phyloP scores from a whole-genome alignment of 2,113 vertebrate genomes.

The Thunnus thynnus region DNA sequence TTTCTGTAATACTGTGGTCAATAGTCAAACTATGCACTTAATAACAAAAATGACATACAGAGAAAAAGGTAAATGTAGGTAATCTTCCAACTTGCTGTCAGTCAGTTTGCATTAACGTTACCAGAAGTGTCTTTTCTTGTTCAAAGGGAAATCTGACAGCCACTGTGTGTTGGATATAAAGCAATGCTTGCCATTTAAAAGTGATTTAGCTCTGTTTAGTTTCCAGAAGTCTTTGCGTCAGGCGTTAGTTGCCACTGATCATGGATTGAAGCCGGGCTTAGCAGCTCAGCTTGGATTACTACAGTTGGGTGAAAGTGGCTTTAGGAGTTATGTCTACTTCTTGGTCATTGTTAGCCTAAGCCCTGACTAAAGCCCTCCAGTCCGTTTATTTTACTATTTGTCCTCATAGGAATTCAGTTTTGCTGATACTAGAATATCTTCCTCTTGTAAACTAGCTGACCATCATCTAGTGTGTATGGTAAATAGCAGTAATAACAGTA shows the following conservation, averaged over 20 bases:
- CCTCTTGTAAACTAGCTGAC: not conserved
- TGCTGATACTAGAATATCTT: not conserved
- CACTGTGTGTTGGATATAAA: not conserved
- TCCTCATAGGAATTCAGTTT: not conserved
- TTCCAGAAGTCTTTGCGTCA: not conserved
- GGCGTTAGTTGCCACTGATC: constrained; percentile 49
- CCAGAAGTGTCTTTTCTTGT: not conserved
- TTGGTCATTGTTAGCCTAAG: constrained; percentile 58
- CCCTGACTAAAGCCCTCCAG: constrained; percentile 46
- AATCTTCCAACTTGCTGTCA: not conserved
- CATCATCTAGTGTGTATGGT: no score
- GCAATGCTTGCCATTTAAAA: constrained; percentile 12
- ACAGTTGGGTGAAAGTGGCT: constrained; percentile 72
- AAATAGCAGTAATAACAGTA: no score
- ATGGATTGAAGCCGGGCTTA: constrained; percentile 57
- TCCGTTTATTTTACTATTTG: constrained; percentile 28
- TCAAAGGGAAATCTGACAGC: not conserved
- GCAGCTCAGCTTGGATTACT: constrained; percentile 73
- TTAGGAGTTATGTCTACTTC: constrained; percentile 64
- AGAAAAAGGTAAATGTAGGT: not conserved
- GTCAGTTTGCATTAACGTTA: not conserved
- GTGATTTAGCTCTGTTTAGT: constrained; percentile 2
- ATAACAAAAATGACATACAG: not conserved
- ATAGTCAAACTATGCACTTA: not conserved
- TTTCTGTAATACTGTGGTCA: no score